Percentiles rank a stretch among this genome's conserved stretches.
Evolutionary conservation across 2,113 vertebrate genomes (phyloP).

Genomic region (Grallaria varia): DNA sequence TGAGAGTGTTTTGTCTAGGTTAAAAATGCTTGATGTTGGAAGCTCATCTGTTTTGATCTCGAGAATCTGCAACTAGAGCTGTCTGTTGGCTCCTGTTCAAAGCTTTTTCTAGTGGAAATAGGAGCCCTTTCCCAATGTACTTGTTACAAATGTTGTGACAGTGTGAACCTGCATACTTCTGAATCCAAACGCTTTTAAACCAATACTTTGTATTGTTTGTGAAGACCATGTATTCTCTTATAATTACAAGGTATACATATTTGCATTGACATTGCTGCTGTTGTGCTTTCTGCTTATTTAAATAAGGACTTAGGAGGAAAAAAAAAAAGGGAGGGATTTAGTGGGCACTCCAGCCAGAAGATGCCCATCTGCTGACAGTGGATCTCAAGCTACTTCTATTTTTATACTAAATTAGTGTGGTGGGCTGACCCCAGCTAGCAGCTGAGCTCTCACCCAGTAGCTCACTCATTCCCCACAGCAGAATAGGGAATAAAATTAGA

Average conservation of each 20-base stretch:
- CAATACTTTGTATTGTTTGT: not conserved
- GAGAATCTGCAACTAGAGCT: not conserved
- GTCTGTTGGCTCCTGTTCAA: not conserved
- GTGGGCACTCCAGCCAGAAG: not conserved
- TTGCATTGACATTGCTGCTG: not conserved
- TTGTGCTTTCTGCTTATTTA: not conserved
- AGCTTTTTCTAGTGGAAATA: not conserved
- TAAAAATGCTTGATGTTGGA: not conserved
- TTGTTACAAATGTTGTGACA: not conserved
- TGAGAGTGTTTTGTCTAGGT: not conserved
- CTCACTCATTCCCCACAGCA: not conserved
- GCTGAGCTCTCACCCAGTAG: not conserved
- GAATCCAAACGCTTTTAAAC: not conserved
- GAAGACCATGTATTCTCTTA: not conserved
- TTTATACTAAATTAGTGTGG: not conserved
- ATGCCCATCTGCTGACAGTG: not conserved
- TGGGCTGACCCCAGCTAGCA: not conserved
- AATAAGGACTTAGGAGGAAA: not conserved
- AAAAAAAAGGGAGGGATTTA: not conserved
- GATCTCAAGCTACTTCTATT: not conserved
- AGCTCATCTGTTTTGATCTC: not conserved
- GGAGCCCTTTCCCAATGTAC: rapidly evolving
- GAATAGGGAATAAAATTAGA: not conserved
- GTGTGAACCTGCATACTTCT: not conserved
- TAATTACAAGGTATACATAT: not conserved